A percentile compares a stretch with the other conserved stretches of the same genome.
Evolutionary conservation across 2,888 invertebrate species (phyloP).

Genomic region (Troides oblongomaculatus): DNA sequence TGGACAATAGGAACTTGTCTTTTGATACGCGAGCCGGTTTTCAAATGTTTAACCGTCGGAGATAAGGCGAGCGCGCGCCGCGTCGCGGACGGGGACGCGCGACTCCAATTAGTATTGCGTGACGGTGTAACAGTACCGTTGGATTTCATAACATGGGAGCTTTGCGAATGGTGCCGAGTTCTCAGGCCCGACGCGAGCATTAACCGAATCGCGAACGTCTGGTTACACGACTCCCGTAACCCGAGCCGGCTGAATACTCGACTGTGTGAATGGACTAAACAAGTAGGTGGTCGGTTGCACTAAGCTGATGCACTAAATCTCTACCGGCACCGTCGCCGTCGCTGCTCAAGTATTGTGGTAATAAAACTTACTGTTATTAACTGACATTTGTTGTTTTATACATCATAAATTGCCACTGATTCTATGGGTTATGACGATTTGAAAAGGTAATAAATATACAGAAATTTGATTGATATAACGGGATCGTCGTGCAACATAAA

Average conservation of each 20-base stretch:
- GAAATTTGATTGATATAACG: neutral
- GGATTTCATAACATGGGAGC: constrained; percentile 69
- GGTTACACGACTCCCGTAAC: constrained; percentile 60
- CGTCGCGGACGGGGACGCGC: constrained; percentile 34
- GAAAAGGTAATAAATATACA: neutral
- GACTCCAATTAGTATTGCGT: constrained; percentile 64
- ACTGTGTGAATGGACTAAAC: constrained; percentile 51
- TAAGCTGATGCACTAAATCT: constrained; percentile 37
- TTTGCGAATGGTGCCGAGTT: constrained; percentile 60
- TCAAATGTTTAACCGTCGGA: constrained; percentile 52
- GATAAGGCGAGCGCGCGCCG: constrained; percentile 37
- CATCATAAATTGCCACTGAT: neutral
- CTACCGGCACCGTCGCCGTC: constrained; percentile 34
- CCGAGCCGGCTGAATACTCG: constrained; percentile 50
- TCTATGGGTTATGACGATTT: neutral
- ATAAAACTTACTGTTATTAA: neutral
- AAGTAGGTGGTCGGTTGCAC: constrained; percentile 30
- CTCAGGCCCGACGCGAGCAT: constrained; percentile 44
- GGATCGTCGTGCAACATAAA: neutral
- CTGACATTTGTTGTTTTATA: too few relatives aligned
- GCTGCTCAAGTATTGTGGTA: constrained; percentile 24
- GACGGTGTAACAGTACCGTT: constrained; percentile 67
- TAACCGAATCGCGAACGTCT: constrained; percentile 52
- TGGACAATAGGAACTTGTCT: constrained; percentile 46
- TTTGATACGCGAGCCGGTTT: constrained; percentile 59